Evolutionary conservation across 23 tunicate genomes (phyloP).

Genomic region (Trididemnum clinides): DNA sequence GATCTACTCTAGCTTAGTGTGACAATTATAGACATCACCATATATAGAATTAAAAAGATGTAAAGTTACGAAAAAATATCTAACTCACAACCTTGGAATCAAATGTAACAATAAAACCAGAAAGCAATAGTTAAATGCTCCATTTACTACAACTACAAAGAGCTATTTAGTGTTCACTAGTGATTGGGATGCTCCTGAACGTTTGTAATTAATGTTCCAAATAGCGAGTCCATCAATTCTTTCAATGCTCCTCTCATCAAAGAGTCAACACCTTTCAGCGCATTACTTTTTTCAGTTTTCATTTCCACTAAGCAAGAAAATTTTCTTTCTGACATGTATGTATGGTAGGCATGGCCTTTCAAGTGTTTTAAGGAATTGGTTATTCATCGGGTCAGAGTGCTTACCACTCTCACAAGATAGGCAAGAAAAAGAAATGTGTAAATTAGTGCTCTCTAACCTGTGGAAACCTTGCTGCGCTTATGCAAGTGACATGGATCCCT

Average conservation of each 20-base stretch:
- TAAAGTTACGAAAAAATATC: not conserved
- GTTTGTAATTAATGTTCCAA: conserved; percentile 31
- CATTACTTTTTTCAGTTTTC: conserved; percentile 48
- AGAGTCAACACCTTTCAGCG: conserved; percentile 53
- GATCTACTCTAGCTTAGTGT: conserved; percentile 22
- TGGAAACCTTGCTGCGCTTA: too few species aligned
- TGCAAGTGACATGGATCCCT: too few species aligned
- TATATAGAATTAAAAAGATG: not conserved
- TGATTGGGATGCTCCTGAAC: conserved; percentile 53
- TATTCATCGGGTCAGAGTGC: too few species aligned
- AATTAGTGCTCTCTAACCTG: too few species aligned
- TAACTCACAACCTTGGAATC: not conserved
- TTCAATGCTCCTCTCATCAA: conserved; percentile 43
- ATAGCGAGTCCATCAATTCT: conserved; percentile 34
- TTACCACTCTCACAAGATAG: too few species aligned
- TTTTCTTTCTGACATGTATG: conserved; percentile 13
- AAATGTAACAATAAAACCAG: not conserved
- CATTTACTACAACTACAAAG: conserved; percentile 8
- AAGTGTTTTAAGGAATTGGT: too few species aligned
- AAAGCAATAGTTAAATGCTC: not conserved
- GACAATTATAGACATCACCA: not conserved
- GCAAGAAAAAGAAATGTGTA: too few species aligned
- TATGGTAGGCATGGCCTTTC: too few species aligned
- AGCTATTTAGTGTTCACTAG: conserved; percentile 3
- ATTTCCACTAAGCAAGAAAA: conserved; percentile 32